Evolutionary conservation across 2,888 invertebrate genomes (phyloP), one percentile per base, ranked within the genome.

Genomic region (Pachydiplax longipennis): DNA sequence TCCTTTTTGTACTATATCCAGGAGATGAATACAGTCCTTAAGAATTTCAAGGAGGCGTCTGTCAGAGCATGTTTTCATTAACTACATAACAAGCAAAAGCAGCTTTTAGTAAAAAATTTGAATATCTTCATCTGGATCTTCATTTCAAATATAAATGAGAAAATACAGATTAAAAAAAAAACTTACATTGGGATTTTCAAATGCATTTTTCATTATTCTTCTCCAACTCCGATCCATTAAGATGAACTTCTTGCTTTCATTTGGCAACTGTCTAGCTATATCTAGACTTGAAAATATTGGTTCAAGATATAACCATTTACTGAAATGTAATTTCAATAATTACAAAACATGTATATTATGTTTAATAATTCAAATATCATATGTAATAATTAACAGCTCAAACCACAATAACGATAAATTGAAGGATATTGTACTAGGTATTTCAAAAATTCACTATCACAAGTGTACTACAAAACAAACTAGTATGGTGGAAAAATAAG

Each of bases 221-320:
- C 96, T 95, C 98, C 98, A 98, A 91, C 96, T 96, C 65, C 97
- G 95, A 93, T 97, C 97, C 95, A 97, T 97, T 13, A 96, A 96
- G 73, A 95, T 95, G 93, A 97, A 98, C 93, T 97, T 97, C 93
- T 97, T 97, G 25, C 96, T 96, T 93, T 98, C 97, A 8, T 96
- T 94, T 0, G 97, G 97, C 93, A 98, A 94, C 93, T 97, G 97
- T 0, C 96, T 95, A 90, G 96, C 96, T 91, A 98, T 97, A 93
- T 97, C 97, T 92, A 97, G 97, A 8, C 97, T 97, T 0, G 96
- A 96, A 93, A 98, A 97, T 92, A 98, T 97, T 0, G 97, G 97
- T 93, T 97, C 97, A 93, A 98, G 93, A 92, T 97, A 97, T 95
- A 97, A 96, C 97, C 97, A 98, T 91, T 96, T 95, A 92, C 97